Evolutionary conservation across 2,888 invertebrate species (phyloP).

Genomic region (Thumatha senex): DNA sequence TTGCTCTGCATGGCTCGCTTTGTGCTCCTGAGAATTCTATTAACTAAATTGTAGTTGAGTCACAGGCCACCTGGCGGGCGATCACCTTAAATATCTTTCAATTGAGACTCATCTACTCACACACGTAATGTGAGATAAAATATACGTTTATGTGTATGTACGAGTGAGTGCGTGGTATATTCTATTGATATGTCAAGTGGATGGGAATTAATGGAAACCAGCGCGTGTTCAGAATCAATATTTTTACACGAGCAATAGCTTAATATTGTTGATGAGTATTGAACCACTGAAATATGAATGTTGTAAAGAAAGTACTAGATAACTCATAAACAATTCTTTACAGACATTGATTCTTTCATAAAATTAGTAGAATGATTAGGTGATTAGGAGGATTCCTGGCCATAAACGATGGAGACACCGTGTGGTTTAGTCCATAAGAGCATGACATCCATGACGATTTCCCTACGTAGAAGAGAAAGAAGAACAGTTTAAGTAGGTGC

Average conservation of each 20-base stretch:
- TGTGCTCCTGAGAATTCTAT: conserved; percentile 43
- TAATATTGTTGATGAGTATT: too few relatives aligned
- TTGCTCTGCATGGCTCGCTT: conserved; percentile 34
- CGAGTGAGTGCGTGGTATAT: background rate
- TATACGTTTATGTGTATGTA: background rate
- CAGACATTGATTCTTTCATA: too few relatives aligned
- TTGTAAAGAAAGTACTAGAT: too few relatives aligned
- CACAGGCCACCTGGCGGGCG: conserved; percentile 69
- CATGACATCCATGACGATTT: too few relatives aligned
- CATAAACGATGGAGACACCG: too few relatives aligned
- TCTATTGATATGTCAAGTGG: conserved; percentile 5
- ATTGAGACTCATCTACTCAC: conserved; percentile 38
- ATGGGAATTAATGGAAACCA: conserved; percentile 1
- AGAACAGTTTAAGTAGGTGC: too few relatives aligned
- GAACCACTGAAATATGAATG: too few relatives aligned
- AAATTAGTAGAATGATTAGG: too few relatives aligned
- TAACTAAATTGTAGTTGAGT: conserved; percentile 65
- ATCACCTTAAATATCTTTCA: conserved; percentile 54
- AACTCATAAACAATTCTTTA: too few relatives aligned
- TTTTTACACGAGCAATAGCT: background rate
- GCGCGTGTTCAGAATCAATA: conserved; percentile 1
- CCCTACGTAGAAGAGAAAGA: too few relatives aligned
- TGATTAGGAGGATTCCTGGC: too few relatives aligned
- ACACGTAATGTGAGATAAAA: conserved; percentile 5
- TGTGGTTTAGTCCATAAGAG: too few relatives aligned